Evolutionary conservation across 1,140 invertebrate species (phyloP), one percentile per base, ranked within the genome.

Genomic region (Octopus sinensis): DNA sequence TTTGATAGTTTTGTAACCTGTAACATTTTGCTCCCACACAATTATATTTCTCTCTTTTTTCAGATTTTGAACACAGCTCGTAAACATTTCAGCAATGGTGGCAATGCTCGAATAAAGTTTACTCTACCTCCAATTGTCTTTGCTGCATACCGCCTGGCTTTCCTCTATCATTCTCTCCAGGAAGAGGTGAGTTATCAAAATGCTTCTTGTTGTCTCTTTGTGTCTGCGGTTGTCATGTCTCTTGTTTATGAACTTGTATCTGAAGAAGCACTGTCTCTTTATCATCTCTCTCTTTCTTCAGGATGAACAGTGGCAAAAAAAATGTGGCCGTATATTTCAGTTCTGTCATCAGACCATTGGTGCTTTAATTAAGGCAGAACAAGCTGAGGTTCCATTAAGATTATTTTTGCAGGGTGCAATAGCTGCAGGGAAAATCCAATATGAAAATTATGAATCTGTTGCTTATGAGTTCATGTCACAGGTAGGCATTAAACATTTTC

Each of bases 401-500:
- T 90, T 99, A 51, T 99, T 98, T 91, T 92, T 91, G 43, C 97
- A 99, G 91, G 98, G 97, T 4, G 97, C 97, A 0, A 90, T 98
- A 77, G 96, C 97, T 0, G 96, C 98, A 77, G 96, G 96, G 76
- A 94, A 96, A 90, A 97, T 99, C 80, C 93, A 93, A 6, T 99
- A 98, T 90, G 95, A 97, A 84, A 97, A 97, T 89, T 95, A 96
- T 88, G 97, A 99, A 91, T 96, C 96, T 68, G 95, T 99, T 0
- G 97, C 97, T 0, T 99, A 99, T 91, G 98, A 99, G 91, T 99
- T 98, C 88, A 95, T 99, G 88, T 98, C 98, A 52, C 97, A 99
- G 91, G 94, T 95, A 86, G 86, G 85, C 80, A 43, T 43, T 43
- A 43, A 43, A 43, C 1, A 0, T 43, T 43, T 43, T 43, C 30